Conservation (phyloP, 2,797 vertebrate species). For the Tenualosa ilisha region DNA sequence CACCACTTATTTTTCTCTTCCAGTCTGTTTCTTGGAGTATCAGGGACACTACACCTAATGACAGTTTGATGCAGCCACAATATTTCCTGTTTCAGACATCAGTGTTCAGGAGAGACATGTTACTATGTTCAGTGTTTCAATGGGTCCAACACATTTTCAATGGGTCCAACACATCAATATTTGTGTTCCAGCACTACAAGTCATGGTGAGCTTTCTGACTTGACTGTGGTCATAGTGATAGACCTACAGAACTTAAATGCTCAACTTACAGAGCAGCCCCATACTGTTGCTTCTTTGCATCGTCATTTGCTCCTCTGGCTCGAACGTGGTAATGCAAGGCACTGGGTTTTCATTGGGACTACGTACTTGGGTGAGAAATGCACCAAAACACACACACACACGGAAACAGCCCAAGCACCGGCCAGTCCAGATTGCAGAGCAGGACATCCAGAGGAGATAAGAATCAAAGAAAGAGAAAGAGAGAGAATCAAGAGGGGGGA, state of each 20-base stretch:
- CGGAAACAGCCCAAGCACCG: slow-evolving; percentile 8
- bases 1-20: background rate
- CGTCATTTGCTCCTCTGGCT: slow-evolving; percentile 81
- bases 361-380: slow-evolving; percentile 74
- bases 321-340: slow-evolving; percentile 85
- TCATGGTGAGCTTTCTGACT: background rate
- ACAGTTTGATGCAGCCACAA: slow-evolving; percentile 41
- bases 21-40: slow-evolving; percentile 22
- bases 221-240: background rate
- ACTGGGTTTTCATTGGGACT: slow-evolving; percentile 83
- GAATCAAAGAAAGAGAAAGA: no score
- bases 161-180: background rate
- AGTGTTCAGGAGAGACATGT: background rate
- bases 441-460: slow-evolving; percentile 43
- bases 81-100: background rate
- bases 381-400: slow-evolving; percentile 19
- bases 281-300: slow-evolving; percentile 90
- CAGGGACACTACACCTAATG: slow-evolving; percentile 3
- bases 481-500: slow-evolving; percentile 13
- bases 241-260: slow-evolving; percentile 13
- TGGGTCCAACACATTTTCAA: background rate
- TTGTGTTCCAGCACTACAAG: background rate
- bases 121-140: background rate
- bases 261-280: slow-evolving; percentile 90
- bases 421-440: background rate